A percentile compares a stretch with the other conserved stretches of the same genome.
Conservation (phyloP, 1,140 invertebrate genomes). For the Oncopodura yosiiana region DNA sequence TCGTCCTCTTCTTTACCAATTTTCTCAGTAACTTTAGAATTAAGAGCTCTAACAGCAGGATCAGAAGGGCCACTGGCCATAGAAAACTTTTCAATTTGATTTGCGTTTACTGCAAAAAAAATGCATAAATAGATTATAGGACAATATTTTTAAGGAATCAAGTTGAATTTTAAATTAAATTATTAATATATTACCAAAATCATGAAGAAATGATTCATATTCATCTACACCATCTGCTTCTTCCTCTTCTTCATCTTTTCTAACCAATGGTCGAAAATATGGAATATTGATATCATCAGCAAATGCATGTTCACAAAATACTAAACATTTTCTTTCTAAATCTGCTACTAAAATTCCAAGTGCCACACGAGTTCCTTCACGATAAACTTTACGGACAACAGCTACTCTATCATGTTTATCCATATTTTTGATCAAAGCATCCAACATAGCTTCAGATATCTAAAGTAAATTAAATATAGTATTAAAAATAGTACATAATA, state of each 20-base stretch:
- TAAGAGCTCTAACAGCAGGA: not conserved
- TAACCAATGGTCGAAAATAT: conserved; percentile 18
- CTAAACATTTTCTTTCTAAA: conserved; percentile 22
- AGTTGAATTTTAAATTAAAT: too few relatives aligned
- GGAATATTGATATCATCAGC: conserved; percentile 29
- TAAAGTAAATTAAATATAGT: conserved; percentile 4
- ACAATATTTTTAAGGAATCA: too few relatives aligned
- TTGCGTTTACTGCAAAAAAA: too few relatives aligned
- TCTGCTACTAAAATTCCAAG: conserved; percentile 22
- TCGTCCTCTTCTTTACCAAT: too few relatives aligned
- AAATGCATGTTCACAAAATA: conserved; percentile 20
- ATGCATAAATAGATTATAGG: too few relatives aligned
- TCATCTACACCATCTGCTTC: conserved; percentile 14
- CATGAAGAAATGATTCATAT: conserved; percentile 28
- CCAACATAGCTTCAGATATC: conserved; percentile 12
- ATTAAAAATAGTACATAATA: not conserved
- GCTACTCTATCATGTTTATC: conserved; percentile 15
- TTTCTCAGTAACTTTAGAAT: not conserved
- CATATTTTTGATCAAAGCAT: conserved; percentile 21
- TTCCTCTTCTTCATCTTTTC: not conserved
- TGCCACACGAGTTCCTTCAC: not conserved
- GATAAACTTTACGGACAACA: conserved; percentile 24
- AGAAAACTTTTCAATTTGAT: too few relatives aligned
- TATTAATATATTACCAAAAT: too few relatives aligned
- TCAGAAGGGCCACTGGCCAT: too few relatives aligned